phyloP scores from a whole-genome alignment of 2,113 vertebrate genomes.

The Petromus typicus region DNA sequence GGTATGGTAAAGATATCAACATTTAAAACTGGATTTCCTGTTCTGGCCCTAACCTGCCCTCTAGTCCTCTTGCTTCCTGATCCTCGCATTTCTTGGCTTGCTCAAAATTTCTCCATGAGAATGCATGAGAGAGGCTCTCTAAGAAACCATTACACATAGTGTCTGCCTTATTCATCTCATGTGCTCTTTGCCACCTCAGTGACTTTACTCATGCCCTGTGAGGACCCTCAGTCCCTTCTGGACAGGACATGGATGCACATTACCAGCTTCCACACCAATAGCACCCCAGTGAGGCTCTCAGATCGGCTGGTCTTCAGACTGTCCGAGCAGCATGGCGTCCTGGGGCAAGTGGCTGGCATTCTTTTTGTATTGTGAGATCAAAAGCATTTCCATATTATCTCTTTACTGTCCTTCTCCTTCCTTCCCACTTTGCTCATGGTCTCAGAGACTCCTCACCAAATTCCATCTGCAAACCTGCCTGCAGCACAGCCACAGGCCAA shows the following conservation, averaged over 20 bases:
- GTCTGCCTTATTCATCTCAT: not conserved
- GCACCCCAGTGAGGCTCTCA: not conserved
- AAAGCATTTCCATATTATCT: not conserved
- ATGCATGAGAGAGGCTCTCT: not conserved
- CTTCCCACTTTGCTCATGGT: not conserved
- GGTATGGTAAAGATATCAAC: not conserved
- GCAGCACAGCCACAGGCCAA: not conserved
- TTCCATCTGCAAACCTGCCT: not conserved
- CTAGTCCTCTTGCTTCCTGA: not conserved
- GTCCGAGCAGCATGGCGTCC: not conserved
- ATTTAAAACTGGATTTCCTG: not conserved
- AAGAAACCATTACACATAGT: fast-evolving
- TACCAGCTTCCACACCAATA: not conserved
- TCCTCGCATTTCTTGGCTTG: not conserved
- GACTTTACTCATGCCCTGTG: not conserved
- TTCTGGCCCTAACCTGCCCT: not conserved
- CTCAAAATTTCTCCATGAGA: not conserved
- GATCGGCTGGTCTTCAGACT: not conserved
- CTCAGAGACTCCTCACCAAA: not conserved
- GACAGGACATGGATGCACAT: not conserved
- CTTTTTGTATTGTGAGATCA: not conserved
- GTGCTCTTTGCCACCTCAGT: no score
- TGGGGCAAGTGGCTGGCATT: not conserved
- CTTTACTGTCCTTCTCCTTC: not conserved
- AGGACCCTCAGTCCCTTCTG: not conserved